Percentiles rank a stretch among this genome's conserved stretches.
Conservation (phyloP, 1,140 invertebrate genomes). For the Acromyrmex echinatior region DNA sequence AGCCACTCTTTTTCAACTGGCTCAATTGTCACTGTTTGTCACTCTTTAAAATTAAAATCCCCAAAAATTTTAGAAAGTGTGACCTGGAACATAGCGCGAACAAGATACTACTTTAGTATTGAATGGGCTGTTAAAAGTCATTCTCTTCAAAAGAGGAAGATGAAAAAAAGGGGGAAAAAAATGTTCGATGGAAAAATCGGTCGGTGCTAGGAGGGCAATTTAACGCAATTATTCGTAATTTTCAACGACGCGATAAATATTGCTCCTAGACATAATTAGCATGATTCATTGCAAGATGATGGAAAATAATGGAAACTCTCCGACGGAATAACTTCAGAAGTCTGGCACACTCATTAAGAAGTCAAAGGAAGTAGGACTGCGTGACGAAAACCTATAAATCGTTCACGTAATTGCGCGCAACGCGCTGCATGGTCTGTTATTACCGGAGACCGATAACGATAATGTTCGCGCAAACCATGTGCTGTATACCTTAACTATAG, state of each 20-base stretch:
- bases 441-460: slow-evolving; percentile 76
- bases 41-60: too few relatives aligned
- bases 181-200: neutral
- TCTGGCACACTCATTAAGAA: slow-evolving; percentile 55
- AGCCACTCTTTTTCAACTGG: too few relatives aligned
- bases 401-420: slow-evolving; percentile 61
- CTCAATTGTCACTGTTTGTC: too few relatives aligned
- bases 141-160: too few relatives aligned
- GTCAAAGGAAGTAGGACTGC: slow-evolving; percentile 71
- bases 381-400: slow-evolving; percentile 76
- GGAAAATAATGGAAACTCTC: slow-evolving; percentile 62
- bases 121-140: neutral
- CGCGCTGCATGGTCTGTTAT: slow-evolving; percentile 70
- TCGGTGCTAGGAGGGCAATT: neutral
- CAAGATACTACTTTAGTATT: neutral
- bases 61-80: too few relatives aligned
- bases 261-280: slow-evolving; percentile 25
- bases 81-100: neutral
- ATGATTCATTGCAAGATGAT: slow-evolving; percentile 58
- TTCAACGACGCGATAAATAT: slow-evolving; percentile 39
- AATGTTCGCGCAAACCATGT: slow-evolving; percentile 75
- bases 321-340: slow-evolving; percentile 59
- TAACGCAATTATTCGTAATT: slow-evolving; percentile 40
- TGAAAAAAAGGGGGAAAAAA: neutral
- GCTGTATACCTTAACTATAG: slow-evolving; percentile 24